phyloP scores from a whole-genome alignment of 2,797 vertebrate species.

The Argentina silus region DNA sequence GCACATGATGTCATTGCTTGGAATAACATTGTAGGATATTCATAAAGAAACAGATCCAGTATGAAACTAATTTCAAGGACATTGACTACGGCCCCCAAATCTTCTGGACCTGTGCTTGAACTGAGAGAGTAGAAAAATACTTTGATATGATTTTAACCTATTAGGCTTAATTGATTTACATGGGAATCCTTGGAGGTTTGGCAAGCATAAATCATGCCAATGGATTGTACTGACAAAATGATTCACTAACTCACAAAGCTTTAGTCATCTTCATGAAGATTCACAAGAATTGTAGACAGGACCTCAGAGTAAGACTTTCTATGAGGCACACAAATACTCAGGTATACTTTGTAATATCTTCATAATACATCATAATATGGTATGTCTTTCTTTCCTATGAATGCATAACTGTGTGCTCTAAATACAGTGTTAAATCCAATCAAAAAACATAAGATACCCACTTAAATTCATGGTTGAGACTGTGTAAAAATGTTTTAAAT shows the following conservation, averaged over 20 bases:
- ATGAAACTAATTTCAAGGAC: slow-evolving; percentile 12
- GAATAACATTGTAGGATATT: slow-evolving; percentile 1
- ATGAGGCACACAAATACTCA: no score
- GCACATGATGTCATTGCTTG: slow-evolving; percentile 7
- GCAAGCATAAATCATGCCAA: slow-evolving; percentile 18
- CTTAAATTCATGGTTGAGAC: background rate
- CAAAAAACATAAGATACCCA: no score
- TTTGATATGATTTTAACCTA: slow-evolving; percentile 14
- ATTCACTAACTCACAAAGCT: slow-evolving; percentile 20
- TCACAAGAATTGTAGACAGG: background rate
- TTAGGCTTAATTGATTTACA: slow-evolving; percentile 22
- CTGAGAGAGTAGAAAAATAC: slow-evolving; percentile 1
- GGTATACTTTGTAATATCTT: no score
- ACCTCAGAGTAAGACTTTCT: no score
- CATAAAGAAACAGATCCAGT: background rate
- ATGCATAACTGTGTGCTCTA: no score
- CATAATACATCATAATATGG: no score
- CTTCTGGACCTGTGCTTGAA: slow-evolving; percentile 21
- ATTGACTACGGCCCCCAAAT: slow-evolving; percentile 8
- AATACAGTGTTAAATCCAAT: no score
- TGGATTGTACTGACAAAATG: slow-evolving; percentile 10
- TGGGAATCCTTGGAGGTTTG: slow-evolving; percentile 2
- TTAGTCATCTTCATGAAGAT: slow-evolving; percentile 6
- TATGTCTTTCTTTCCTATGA: no score
- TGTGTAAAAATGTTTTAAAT: background rate